Percentiles rank a stretch among this genome's conserved stretches.
Conservation (phyloP, 2,113 vertebrate genomes). For the Hyaena hyaena region DNA sequence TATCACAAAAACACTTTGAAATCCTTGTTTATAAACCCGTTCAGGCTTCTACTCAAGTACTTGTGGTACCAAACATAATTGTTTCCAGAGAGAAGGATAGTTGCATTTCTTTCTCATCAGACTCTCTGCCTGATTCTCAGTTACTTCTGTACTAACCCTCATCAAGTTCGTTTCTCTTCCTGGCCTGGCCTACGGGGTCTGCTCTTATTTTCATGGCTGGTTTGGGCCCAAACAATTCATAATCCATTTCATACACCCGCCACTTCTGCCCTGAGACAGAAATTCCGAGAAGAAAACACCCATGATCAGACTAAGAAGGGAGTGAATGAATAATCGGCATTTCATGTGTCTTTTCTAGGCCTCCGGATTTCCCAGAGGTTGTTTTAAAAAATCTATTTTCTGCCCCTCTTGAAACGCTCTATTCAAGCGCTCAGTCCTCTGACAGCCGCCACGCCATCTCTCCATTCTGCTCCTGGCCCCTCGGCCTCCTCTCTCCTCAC, state of each 20-base stretch:
- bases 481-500: background rate
- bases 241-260: background rate
- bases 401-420: slow-evolving; percentile 19
- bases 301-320: background rate
- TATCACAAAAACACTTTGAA: slow-evolving; percentile 4
- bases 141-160: background rate
- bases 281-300: slow-evolving; percentile 22
- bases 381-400: slow-evolving; percentile 47
- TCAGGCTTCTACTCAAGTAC: slow-evolving; percentile 12
- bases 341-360: background rate
- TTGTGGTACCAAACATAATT: slow-evolving; percentile 12
- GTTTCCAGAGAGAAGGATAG: slow-evolving; percentile 18
- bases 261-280: background rate
- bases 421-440: background rate
- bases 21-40: background rate
- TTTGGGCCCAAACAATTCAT: slow-evolving; percentile 40
- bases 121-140: background rate
- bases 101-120: slow-evolving; percentile 21
- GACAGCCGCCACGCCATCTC: background rate
- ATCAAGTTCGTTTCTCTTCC: background rate
- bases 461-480: background rate
- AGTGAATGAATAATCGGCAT: background rate
- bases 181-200: background rate
- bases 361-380: slow-evolving; percentile 38
- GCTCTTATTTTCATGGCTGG: background rate